A percentile compares a stretch with the other conserved stretches of the same genome.
Evolutionary conservation across 2,113 vertebrate genomes (phyloP).

Genomic region (Anhinga anhinga): DNA sequence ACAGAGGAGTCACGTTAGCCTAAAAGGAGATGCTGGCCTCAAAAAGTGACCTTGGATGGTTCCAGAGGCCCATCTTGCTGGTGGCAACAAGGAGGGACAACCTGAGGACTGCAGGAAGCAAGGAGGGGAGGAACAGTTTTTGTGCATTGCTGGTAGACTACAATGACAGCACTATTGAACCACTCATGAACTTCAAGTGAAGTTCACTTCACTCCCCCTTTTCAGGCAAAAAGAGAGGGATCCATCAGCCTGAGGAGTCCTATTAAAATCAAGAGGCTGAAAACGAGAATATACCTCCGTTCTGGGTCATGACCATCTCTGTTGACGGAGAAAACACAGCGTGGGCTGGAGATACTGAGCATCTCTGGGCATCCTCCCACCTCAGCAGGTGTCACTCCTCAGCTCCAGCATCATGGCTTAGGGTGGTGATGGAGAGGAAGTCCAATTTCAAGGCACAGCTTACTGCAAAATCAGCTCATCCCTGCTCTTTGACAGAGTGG

Average conservation of each 20-base stretch:
- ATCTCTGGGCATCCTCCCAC: background rate
- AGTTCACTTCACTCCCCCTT: background rate
- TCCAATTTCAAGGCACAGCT: background rate
- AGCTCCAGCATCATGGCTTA: background rate
- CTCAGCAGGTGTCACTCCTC: background rate
- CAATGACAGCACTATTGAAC: background rate
- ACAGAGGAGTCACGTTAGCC: background rate
- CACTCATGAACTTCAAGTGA: background rate
- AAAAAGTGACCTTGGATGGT: background rate
- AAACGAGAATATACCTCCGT: background rate
- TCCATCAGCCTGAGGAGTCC: background rate
- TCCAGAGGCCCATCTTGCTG: background rate
- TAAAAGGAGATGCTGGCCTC: background rate
- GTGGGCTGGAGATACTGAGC: background rate
- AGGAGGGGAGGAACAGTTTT: background rate
- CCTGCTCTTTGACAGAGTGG: background rate
- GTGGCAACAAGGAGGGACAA: background rate
- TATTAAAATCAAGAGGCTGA: background rate
- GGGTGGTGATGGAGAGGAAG: background rate
- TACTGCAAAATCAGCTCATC: background rate
- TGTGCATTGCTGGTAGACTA: background rate
- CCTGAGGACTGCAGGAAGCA: background rate
- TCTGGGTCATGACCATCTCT: fast-evolving
- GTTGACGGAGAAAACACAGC: background rate
- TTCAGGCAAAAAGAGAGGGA: background rate